Base-by-base conservation (phyloP, 2,797 vertebrate genomes). In the Enteromius thamalakanensis region DNA sequence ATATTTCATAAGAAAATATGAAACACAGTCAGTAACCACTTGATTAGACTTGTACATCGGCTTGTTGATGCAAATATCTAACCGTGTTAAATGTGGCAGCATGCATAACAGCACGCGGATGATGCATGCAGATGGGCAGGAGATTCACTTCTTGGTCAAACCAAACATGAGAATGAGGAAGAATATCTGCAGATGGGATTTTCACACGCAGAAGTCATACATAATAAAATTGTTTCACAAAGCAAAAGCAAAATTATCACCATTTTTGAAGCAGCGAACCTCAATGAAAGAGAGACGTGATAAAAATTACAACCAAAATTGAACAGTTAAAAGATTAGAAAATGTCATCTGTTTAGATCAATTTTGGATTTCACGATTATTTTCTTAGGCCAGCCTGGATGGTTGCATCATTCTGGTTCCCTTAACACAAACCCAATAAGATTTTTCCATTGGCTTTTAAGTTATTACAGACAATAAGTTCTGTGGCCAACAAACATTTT, bases 51-150 rank as follows among this genome's bases (percentile, higher is more conserved):
- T 51, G 9, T 34, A 34, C 2, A 6, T 72, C 4, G 49, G 70
- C 70, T 72, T 72, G 45, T 29, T 72, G 47, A 71, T 49, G 26
- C 45, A 21, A 72, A 72, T 72, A 29, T 51, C 29, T 19, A 32
- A 11, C 26, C 0, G 15, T 29, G 32, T 47, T 72, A 51, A 51
- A 72, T 32, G 58, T 26, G 58, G 26, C 58, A 72, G 40, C 14
- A 26, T 42, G 17, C 26, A 49, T 49, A 49, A 32, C 19, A 32
- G 26, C 70, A 72, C 0, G 17, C 69, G 32, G 45, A 51, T 3
- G 4, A 21, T 72, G 15, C 26, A 49, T 72, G 10, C 45, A 72
- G 45, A 72, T 72, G 70, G 70, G 8, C 42, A 49, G 23, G 26
- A 72, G 26, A 72, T 51, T 32, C 26, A 51, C 45, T 32, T 49